Conservation (phyloP, 1,140 invertebrate genomes). For the Hyles vespertilio region DNA sequence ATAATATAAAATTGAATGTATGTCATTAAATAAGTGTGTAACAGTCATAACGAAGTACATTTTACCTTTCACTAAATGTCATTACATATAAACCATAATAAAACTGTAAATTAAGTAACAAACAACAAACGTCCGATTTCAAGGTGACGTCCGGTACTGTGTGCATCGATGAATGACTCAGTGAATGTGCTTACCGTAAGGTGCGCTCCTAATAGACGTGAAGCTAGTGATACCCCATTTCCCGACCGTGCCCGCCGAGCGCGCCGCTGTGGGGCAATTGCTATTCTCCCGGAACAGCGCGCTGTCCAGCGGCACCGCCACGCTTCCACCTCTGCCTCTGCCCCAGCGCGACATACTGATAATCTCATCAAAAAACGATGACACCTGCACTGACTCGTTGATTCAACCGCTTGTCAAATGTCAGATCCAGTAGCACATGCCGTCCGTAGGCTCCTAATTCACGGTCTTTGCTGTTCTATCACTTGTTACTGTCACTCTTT, state of each 20-base stretch:
- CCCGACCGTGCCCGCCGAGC: slow-evolving; percentile 91
- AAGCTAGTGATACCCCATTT: slow-evolving; percentile 96
- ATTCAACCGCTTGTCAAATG: slow-evolving; percentile 59
- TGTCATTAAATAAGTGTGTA: not conserved
- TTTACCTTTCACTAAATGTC: slow-evolving; percentile 24
- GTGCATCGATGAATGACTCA: slow-evolving; percentile 17
- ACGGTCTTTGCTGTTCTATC: slow-evolving; percentile 8
- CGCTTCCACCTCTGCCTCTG: slow-evolving; percentile 77
- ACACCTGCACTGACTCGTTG: slow-evolving; percentile 57
- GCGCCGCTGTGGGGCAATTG: slow-evolving; percentile 90
- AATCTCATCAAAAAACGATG: slow-evolving; percentile 70
- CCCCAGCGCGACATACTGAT: slow-evolving; percentile 78
- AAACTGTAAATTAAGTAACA: not conserved
- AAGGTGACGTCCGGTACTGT: slow-evolving; percentile 25
- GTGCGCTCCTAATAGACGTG: slow-evolving; percentile 89
- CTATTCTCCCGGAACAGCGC: slow-evolving; percentile 89
- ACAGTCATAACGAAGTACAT: slow-evolving; percentile 12
- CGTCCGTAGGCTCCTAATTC: slow-evolving; percentile 14
- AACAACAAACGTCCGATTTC: slow-evolving; percentile 18
- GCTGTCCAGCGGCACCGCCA: slow-evolving; percentile 78
- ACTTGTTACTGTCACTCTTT: slow-evolving; percentile 27
- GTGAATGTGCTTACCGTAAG: slow-evolving; percentile 78
- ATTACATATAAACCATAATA: slow-evolving; percentile 3
- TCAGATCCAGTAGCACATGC: slow-evolving; percentile 59
- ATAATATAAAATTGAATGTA: not conserved